Conservation (phyloP, 35 echinoderm and acorn worm genomes). For the Strongylocentrotus purpuratus region DNA sequence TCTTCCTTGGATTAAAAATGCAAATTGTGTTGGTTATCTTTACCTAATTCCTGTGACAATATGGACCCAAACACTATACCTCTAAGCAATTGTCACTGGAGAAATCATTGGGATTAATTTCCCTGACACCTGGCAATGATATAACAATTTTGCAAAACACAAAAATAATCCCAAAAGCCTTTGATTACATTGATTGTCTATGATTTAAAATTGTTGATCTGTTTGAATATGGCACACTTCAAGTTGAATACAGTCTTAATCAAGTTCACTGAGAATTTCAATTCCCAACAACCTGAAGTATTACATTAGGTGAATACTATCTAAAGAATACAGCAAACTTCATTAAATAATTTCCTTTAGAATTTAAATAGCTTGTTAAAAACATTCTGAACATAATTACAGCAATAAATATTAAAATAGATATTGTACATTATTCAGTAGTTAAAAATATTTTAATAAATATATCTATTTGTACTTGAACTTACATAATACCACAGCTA, state of each 20-base stretch:
- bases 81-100: too few relatives aligned
- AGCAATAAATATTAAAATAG: not conserved
- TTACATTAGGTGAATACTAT: not conserved
- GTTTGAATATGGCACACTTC: not conserved
- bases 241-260: not conserved
- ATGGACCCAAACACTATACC: too few relatives aligned
- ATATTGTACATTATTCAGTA: not conserved
- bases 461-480: not conserved
- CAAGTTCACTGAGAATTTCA: not conserved
- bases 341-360: not conserved
- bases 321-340: not conserved
- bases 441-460: not conserved
- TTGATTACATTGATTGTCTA: not conserved
- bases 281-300: not conserved
- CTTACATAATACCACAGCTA: not conserved
- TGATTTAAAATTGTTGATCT: not conserved
- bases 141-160: not conserved
- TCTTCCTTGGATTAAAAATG: too few relatives aligned
- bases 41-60: too few relatives aligned
- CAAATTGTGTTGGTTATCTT: too few relatives aligned
- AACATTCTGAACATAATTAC: not conserved
- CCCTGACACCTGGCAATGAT: not conserved
- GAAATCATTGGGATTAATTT: too few relatives aligned
- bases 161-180: not conserved
- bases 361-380: not conserved